Percentiles rank a stretch among this genome's conserved stretches.
phyloP scores from a whole-genome alignment of 2,113 vertebrate genomes.

The Neotragus moschatus region DNA sequence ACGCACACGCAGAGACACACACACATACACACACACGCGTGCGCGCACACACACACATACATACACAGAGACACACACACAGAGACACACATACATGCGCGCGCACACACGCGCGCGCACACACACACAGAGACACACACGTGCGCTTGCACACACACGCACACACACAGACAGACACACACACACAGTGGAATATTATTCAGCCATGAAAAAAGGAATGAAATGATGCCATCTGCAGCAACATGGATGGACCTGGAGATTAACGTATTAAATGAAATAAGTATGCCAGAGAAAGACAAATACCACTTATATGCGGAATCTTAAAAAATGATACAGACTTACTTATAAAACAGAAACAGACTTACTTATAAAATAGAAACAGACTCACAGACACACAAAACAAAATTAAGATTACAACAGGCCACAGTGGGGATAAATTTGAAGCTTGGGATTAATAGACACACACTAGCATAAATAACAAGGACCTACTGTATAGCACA shows the following conservation, averaged over 20 bases:
- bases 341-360: background rate
- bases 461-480: background rate
- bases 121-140: no score
- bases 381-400: background rate
- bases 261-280: background rate
- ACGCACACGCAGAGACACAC: no score
- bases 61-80: no score
- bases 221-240: background rate
- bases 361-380: background rate
- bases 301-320: background rate
- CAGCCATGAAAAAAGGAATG: background rate
- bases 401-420: background rate
- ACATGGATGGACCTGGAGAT: background rate
- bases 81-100: no score
- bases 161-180: no score
- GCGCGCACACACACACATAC: no score
- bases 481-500: background rate
- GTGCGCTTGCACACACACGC: no score
- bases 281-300: background rate
- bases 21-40: background rate
- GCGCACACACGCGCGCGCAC: no score
- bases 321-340: background rate
- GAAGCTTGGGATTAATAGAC: background rate
- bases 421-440: background rate
- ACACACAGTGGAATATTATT: no score